These are phyloP conservation scores for Platycheirus albimanus DNA, from an alignment of 2,888 invertebrate genomes.

Conservation along the genomic window DNA sequence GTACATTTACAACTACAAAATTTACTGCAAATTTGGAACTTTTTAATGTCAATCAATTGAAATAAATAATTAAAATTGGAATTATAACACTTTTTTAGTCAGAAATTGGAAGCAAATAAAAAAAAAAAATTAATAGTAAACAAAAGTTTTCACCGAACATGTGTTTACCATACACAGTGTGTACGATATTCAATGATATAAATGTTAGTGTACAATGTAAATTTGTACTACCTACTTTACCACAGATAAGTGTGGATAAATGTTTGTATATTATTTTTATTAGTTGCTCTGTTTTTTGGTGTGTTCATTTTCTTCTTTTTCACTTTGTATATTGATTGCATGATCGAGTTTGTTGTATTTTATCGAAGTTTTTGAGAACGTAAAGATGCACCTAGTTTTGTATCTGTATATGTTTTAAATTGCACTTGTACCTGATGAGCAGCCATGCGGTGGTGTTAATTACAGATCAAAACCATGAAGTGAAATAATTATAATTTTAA, in stretches of 20 bases:
- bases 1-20: too few relatives aligned
- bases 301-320: not conserved
- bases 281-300: not conserved
- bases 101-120: conserved; percentile 2
- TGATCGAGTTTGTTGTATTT: conserved; percentile 44
- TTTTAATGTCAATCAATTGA: conserved; percentile 15
- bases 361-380: conserved; percentile 58
- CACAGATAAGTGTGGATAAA: too few relatives aligned
- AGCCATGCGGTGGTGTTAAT: conserved; percentile 64
- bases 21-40: conserved; percentile 18
- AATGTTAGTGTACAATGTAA: too few relatives aligned
- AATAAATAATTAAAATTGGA: not conserved
- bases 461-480: conserved; percentile 52
- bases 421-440: conserved; percentile 47
- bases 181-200: too few relatives aligned
- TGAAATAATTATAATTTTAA: not conserved
- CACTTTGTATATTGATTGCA: conserved; percentile 26
- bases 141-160: too few relatives aligned
- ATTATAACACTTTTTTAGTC: not conserved
- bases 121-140: too few relatives aligned
- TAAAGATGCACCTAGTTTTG: conserved; percentile 64
- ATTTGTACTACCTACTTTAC: too few relatives aligned
- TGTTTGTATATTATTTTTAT: not conserved
- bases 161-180: too few relatives aligned
- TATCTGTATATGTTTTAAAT: conserved; percentile 41